Conservation (phyloP, 2,797 vertebrate genomes). For the Gallinago nigripennis region DNA sequence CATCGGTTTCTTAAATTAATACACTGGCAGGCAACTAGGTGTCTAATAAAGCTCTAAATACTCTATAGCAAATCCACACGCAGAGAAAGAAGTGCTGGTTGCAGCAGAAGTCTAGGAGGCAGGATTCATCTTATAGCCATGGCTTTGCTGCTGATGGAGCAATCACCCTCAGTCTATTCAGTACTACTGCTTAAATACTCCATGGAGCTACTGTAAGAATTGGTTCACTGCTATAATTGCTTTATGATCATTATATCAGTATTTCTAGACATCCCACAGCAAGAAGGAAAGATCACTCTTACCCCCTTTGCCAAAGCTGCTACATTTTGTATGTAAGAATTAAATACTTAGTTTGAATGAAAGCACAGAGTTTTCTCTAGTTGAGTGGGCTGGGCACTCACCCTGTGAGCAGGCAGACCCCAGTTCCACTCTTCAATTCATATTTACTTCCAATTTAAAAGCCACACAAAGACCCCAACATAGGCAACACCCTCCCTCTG, state of each 20-base stretch:
- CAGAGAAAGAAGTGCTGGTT: neutral
- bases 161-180: neutral
- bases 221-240: neutral
- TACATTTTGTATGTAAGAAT: neutral
- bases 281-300: neutral
- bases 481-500: neutral
- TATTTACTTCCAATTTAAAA: neutral
- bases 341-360: neutral
- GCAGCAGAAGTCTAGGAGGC: neutral
- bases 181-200: neutral
- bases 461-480: neutral
- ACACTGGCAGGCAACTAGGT: neutral
- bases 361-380: neutral
- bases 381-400: neutral
- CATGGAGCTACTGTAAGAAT: neutral
- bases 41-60: neutral
- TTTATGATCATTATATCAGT: neutral
- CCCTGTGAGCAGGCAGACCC: neutral
- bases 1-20: neutral
- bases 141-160: neutral
- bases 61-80: neutral
- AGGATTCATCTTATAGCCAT: neutral
- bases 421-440: neutral
- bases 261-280: neutral
- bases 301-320: neutral